Base-by-base conservation (phyloP, 2,113 vertebrate species). In the Aleadryas rufinucha region DNA sequence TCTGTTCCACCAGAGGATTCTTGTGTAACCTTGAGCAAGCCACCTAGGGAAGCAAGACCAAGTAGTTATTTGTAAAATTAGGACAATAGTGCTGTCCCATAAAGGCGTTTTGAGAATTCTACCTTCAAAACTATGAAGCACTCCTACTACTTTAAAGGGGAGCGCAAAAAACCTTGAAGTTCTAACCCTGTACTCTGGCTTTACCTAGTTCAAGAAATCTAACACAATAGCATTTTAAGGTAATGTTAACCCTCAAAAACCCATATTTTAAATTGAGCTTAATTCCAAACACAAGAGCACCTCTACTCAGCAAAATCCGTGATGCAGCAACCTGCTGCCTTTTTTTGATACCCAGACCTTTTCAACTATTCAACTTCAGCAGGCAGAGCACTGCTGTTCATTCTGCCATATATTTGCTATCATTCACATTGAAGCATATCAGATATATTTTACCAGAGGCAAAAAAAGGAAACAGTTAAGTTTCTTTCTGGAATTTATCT, bases 41-140 rank as follows among this genome's bases (percentile, higher is more conserved):
- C 82, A 94, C 47, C 44, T 47, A 75, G 47, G 41, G 61, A 94
- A 93, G 86, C 27, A 92, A 92, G 54, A 90, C n/a, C 37, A 79
- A 65, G 83, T 5, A 87, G 84, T 64, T 81, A 78, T 52, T 74
- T 86, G 76, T 44, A 84, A 96, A 94, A 94, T 70, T 17, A 77
- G 79, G 79, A 81, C 88, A 87, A 42, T 0, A 84, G 47, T 56
- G 41, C 47, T 78, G 63, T 52, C 39, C 61, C 71, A 88, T 23
- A 74, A 87, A 95, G 11, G 31, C 3, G 0, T 50, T 85, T 53
- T n/a, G 39, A 90, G 59, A 90, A 88, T 83, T 79, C 63, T 41
- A 50, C 2, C 1, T 69, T 88, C 59, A 76, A 57, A 79, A 33
- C 28, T 22, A 50, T 16, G 11, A 90, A 64, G 77, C 24, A 37